Evolutionary conservation across 2,888 invertebrate species (phyloP).

Genomic region (Dryococelus australis): DNA sequence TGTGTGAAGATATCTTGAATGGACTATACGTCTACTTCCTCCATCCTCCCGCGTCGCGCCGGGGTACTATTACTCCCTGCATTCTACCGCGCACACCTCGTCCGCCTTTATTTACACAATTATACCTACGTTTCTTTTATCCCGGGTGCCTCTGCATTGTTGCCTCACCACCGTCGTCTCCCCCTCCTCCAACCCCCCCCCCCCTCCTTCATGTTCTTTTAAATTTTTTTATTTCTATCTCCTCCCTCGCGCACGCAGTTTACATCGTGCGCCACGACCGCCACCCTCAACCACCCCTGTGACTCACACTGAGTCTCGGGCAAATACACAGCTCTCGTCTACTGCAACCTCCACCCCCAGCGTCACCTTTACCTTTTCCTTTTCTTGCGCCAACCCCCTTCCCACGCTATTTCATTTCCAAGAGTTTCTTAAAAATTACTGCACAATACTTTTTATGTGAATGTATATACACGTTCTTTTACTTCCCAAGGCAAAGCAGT

Average conservation of each 20-base stretch:
- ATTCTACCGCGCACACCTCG: slow-evolving; percentile 31
- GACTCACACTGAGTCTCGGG: too few relatives aligned
- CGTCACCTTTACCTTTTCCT: not conserved
- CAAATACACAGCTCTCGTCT: not conserved
- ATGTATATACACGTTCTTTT: not conserved
- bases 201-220: not conserved
- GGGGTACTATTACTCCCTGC: not conserved
- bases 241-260: not conserved
- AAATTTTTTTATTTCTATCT: not conserved
- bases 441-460: slow-evolving; percentile 8
- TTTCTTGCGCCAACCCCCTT: not conserved
- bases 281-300: not conserved
- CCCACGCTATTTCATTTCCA: not conserved
- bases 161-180: not conserved
- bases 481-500: not conserved
- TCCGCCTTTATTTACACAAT: slow-evolving; percentile 46
- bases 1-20: too few relatives aligned
- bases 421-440: slow-evolving; percentile 5
- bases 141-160: not conserved
- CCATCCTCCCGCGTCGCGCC: too few relatives aligned
- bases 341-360: not conserved
- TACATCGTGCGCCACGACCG: not conserved
- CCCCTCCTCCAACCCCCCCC: not conserved
- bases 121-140: slow-evolving; percentile 45
- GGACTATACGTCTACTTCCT: too few relatives aligned